These are phyloP conservation scores for Drosophila leontia DNA, from an alignment of 1,140 invertebrate genomes.

Conservation along the genomic window DNA sequence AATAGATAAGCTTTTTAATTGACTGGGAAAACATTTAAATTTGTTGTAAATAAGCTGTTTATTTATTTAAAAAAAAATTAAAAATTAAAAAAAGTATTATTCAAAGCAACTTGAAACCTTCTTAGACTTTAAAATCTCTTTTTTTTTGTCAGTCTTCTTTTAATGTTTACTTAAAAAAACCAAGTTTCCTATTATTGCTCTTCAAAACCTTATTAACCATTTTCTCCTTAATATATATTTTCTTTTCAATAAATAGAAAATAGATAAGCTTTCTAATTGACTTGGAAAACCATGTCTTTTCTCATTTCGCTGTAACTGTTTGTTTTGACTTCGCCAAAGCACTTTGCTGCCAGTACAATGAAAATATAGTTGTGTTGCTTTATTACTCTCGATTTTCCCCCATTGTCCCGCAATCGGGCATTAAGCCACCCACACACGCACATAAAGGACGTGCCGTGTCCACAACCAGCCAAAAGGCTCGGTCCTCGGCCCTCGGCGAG, in stretches of 20 bases:
- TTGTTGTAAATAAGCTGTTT: too few species aligned
- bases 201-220: background rate
- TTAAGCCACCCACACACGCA: slow-evolving; percentile 22
- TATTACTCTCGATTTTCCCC: slow-evolving; percentile 27
- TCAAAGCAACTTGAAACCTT: background rate
- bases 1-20: background rate
- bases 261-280: background rate
- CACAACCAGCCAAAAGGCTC: slow-evolving; percentile 16
- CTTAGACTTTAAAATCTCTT: background rate
- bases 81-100: background rate
- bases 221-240: background rate
- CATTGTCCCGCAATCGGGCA: slow-evolving; percentile 33
- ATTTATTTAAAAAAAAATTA: too few species aligned
- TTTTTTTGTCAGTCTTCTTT: background rate
- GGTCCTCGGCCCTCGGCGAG: slow-evolving; percentile 23
- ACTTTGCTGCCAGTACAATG: background rate
- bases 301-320: background rate
- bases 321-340: slow-evolving; percentile 8
- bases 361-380: slow-evolving; percentile 22
- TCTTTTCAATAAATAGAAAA: background rate
- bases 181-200: background rate
- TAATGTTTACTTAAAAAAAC: background rate
- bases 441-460: slow-evolving; percentile 32
- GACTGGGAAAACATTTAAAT: background rate
- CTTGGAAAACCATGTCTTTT: background rate